A percentile compares a stretch with the other conserved stretches of the same genome.
Evolutionary conservation across 2,888 invertebrate species (phyloP).

Genomic region (Lochmaea capreae): DNA sequence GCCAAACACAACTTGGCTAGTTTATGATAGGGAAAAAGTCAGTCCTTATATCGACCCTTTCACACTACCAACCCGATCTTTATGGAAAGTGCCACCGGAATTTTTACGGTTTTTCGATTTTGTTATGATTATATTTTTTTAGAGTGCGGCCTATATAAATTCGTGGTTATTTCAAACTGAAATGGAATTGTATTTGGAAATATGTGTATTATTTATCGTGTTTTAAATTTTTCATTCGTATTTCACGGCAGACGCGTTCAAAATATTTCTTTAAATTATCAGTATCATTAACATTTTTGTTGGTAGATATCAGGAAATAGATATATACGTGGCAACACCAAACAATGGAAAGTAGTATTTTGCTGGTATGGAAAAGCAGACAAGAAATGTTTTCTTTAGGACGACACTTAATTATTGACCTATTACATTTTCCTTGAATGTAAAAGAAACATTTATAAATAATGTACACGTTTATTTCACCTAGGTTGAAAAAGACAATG

Average conservation of each 20-base stretch:
- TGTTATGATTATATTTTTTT: constrained; percentile 42
- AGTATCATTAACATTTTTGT: not conserved
- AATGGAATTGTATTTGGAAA: constrained; percentile 20
- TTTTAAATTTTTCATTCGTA: not conserved
- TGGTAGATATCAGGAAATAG: not conserved
- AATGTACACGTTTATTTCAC: too few relatives aligned
- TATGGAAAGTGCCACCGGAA: constrained; percentile 40
- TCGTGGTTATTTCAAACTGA: constrained; percentile 31
- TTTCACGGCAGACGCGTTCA: not conserved
- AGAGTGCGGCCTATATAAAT: constrained; percentile 26
- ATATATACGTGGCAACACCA: too few relatives aligned
- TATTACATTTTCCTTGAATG: too few relatives aligned
- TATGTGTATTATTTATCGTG: constrained; percentile 1
- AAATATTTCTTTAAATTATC: not conserved
- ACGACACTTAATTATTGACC: too few relatives aligned
- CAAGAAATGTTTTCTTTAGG: too few relatives aligned
- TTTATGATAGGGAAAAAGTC: constrained; percentile 49
- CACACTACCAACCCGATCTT: constrained; percentile 38
- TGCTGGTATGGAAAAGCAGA: too few relatives aligned
- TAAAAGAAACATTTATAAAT: too few relatives aligned
- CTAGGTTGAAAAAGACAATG: too few relatives aligned
- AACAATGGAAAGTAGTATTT: too few relatives aligned
- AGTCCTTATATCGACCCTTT: constrained; percentile 37
- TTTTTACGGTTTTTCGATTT: constrained; percentile 43
- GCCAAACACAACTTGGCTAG: constrained; percentile 49